Base-by-base conservation (phyloP, 2,888 invertebrate species). In the Blastobasis lacticolella region DNA sequence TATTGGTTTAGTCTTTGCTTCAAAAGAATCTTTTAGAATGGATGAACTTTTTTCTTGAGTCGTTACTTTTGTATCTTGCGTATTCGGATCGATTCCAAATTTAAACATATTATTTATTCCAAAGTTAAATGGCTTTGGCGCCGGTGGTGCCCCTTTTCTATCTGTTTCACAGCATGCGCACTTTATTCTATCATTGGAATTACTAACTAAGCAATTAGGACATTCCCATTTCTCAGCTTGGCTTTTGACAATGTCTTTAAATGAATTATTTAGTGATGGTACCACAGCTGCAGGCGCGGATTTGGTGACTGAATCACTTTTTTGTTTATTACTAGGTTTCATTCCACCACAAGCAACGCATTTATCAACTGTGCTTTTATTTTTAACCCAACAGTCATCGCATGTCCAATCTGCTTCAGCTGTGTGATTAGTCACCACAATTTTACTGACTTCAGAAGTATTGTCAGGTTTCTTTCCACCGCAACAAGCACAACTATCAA, bases 221-320 rank as follows among this genome's bases (percentile, higher is more conserved):
- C 86, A 86, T 62, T 83, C 78, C 86, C 86, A 86, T 54, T 68
- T 76, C 5, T 70, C 64, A 9, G 57, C 51, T 58, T 82, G 82
- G 4, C 66, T 44, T 58, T 72, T 68, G 0, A 63, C 52, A 41
- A 75, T 59, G 37, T 60, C 67, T 54, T 69, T 64, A 52, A 76
- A 62, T 44, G 58, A 51, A 38, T 62, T 59, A 54, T 71, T 66
- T 49, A 54, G 42, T 38, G 54, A 50, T 42, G 42, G 10, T 9
- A 3, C 42, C 42, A 9, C 9, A 42, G n/a, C 40, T 5, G 36
- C 42, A 7, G 43, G 41, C n/a, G 23, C 36, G 10, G 42, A 8
- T 42, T 36, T 45, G 49, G 38, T n/a, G 46, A 36, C 37, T 5
- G 49, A 23, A 38, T 50, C 10, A n/a, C 10, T 9, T 9, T 48